Evolutionary conservation across 2,113 vertebrate species (phyloP).

Genomic region (Tinamus guttatus): DNA sequence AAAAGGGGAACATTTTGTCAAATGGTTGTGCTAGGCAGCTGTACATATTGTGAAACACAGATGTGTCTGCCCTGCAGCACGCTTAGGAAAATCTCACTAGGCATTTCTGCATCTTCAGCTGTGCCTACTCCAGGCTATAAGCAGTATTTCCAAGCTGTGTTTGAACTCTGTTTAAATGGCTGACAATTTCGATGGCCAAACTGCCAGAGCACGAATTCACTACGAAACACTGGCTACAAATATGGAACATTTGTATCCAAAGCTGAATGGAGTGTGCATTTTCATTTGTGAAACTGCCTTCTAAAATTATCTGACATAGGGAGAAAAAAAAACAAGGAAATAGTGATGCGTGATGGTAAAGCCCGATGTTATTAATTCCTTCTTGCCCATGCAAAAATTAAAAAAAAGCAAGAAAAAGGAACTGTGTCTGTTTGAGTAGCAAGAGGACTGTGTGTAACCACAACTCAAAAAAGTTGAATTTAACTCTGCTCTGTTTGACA

Average conservation of each 20-base stretch:
- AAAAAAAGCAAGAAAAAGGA: not conserved
- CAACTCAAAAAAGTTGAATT: not conserved
- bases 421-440: not conserved
- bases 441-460: not conserved
- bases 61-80: not conserved
- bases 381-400: not conserved
- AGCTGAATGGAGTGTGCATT: not conserved
- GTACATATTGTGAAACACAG: not conserved
- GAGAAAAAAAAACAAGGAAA: not conserved
- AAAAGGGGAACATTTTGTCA: not conserved
- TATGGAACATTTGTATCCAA: not conserved
- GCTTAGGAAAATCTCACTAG: not conserved
- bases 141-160: not conserved
- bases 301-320: not conserved
- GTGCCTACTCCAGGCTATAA: not conserved
- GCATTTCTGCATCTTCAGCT: constrained; percentile 7
- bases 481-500: not conserved
- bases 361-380: not conserved
- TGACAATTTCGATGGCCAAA: not conserved
- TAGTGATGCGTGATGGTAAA: not conserved
- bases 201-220: not conserved
- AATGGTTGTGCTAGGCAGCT: not conserved
- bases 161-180: not conserved
- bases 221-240: accelerated
- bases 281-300: not conserved